Percentiles rank a stretch among this genome's conserved stretches.
Evolutionary conservation across 2,888 invertebrate species (phyloP).

Genomic region (Eupithecia pulchellata): DNA sequence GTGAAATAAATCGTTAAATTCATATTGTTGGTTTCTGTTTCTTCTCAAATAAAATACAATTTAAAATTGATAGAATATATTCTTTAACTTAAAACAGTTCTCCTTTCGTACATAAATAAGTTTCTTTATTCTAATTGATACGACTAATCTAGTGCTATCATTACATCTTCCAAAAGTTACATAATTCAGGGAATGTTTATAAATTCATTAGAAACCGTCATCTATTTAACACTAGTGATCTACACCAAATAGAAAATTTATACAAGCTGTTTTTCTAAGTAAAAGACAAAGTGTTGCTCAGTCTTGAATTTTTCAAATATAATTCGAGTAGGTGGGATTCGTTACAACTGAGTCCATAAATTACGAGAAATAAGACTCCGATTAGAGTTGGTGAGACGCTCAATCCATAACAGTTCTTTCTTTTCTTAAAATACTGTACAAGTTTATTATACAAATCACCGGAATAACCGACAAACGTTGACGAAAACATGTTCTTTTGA

Average conservation of each 20-base stretch:
- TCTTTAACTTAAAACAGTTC: constrained; percentile 19
- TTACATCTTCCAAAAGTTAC: background rate
- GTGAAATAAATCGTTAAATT: constrained; percentile 74
- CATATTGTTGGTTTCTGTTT: constrained; percentile 13
- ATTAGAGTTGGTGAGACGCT: background rate
- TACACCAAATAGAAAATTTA: background rate
- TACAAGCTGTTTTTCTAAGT: background rate
- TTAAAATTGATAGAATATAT: constrained; percentile 36
- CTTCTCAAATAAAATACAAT: constrained; percentile 11
- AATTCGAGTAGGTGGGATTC: constrained; percentile 24
- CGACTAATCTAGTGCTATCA: background rate
- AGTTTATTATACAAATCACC: background rate
- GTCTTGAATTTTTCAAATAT: constrained; percentile 22
- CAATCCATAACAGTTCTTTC: background rate
- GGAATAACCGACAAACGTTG: background rate
- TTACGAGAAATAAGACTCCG: background rate
- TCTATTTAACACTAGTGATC: background rate
- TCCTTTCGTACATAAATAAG: constrained; percentile 11
- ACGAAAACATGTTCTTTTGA: background rate
- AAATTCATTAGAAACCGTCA: background rate
- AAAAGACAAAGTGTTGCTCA: constrained; percentile 3
- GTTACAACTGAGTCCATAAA: background rate
- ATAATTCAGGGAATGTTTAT: constrained; percentile 2
- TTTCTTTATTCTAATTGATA: background rate
- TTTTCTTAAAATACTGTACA: background rate